Evolutionary conservation across 2,888 invertebrate species (phyloP).

Genomic region (Tupiocoris notatus): DNA sequence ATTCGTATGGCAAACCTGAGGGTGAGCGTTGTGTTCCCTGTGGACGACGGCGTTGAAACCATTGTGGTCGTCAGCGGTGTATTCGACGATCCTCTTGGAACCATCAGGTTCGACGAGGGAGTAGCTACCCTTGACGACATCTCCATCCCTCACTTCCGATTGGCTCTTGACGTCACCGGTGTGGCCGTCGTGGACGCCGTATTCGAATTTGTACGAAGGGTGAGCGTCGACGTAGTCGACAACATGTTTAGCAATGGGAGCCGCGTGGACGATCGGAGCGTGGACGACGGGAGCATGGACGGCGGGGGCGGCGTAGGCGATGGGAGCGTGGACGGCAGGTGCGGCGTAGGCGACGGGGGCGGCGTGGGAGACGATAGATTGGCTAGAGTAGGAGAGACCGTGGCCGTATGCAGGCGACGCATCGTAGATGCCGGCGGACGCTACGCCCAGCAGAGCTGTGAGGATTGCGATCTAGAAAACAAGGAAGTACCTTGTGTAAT

Average conservation of each 20-base stretch:
- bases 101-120: slow-evolving; percentile 52
- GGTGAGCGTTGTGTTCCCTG: slow-evolving; percentile 48
- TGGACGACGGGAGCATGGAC: slow-evolving; percentile 21
- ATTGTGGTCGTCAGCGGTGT: slow-evolving; percentile 51
- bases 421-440: slow-evolving; percentile 25
- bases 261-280: neutral
- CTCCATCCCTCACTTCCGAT: slow-evolving; percentile 56
- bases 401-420: slow-evolving; percentile 10
- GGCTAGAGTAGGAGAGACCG: slow-evolving; percentile 25
- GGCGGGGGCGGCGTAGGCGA: slow-evolving; percentile 2
- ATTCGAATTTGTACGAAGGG: slow-evolving; percentile 55
- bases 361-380: slow-evolving; percentile 24
- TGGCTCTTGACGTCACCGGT: slow-evolving; percentile 57
- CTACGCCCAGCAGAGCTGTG: slow-evolving; percentile 14
- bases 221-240: slow-evolving; percentile 46
- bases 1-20: too few species aligned
- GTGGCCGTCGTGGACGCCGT: slow-evolving; percentile 56
- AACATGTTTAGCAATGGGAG: neutral
- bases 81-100: slow-evolving; percentile 50
- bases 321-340: slow-evolving; percentile 6
- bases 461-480: slow-evolving; percentile 18
- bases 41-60: slow-evolving; percentile 52
- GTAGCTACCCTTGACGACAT: slow-evolving; percentile 56
- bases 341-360: slow-evolving; percentile 26
- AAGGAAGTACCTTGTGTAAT: too few species aligned